Conservation (phyloP, 2,797 vertebrate genomes). For the Eleutherodactylus coqui region DNA sequence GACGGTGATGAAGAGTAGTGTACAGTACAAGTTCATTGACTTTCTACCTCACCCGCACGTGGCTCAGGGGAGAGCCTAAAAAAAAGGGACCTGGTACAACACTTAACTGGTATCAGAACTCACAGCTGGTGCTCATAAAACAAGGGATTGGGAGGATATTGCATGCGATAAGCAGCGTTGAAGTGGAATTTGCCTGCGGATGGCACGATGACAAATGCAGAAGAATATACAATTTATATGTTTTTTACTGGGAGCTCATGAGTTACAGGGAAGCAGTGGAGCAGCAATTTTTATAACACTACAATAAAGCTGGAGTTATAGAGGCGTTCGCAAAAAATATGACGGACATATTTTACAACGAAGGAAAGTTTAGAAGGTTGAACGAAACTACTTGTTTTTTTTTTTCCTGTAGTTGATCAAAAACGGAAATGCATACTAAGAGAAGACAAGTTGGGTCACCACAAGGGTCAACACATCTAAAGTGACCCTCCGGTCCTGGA, state of each 20-base stretch:
- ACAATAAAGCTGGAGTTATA: slow-evolving; percentile 56
- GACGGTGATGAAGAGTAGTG: too few species aligned
- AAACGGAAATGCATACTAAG: background rate
- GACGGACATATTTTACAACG: slow-evolving; percentile 51
- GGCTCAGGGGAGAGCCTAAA: too few species aligned
- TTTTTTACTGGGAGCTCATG: slow-evolving; percentile 36
- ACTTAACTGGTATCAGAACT: background rate
- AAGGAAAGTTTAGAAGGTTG: slow-evolving; percentile 54
- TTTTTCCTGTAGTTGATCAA: background rate
- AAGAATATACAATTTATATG: slow-evolving; percentile 52
- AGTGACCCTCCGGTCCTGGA: too few species aligned
- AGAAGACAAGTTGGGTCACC: background rate
- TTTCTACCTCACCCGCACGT: too few species aligned
- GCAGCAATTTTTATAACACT: slow-evolving; percentile 50
- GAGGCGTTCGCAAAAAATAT: slow-evolving; percentile 40
- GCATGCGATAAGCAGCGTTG: background rate
- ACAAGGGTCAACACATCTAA: background rate
- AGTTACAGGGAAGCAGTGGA: slow-evolving; percentile 30
- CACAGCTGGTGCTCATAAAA: background rate
- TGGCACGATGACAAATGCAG: slow-evolving; percentile 20
- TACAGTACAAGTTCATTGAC: too few species aligned
- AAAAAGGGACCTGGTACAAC: too few species aligned
- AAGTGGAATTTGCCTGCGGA: background rate
- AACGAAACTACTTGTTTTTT: slow-evolving; percentile 36
- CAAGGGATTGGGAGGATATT: background rate